These are phyloP conservation scores for Trialeurodes vaporariorum DNA, from an alignment of 1,140 invertebrate genomes.

Conservation along the genomic window DNA sequence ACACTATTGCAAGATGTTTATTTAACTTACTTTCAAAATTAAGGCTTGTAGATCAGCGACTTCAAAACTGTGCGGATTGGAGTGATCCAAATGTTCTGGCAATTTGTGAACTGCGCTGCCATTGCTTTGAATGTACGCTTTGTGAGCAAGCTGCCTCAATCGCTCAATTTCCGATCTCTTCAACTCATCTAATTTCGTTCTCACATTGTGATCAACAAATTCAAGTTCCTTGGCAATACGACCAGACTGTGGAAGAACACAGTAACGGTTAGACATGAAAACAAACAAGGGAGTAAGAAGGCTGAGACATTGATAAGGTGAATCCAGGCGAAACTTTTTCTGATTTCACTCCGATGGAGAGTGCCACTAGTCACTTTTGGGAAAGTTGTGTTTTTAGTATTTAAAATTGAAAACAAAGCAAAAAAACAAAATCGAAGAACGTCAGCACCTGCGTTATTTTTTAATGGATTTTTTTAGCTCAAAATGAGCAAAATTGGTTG, in stretches of 20 bases:
- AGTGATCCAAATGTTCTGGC: conserved; percentile 70
- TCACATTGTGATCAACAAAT: conserved; percentile 75
- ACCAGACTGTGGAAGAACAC: conserved; percentile 51
- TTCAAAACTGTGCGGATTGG: conserved; percentile 88
- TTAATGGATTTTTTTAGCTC: too few relatives aligned
- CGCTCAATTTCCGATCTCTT: conserved; percentile 79
- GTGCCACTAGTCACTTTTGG: too few relatives aligned
- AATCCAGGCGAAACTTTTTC: too few relatives aligned
- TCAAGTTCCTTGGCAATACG: conserved; percentile 85
- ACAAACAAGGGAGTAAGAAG: conserved; percentile 6
- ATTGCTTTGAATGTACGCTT: conserved; percentile 55
- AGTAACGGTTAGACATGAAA: conserved; percentile 5
- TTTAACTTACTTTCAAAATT: conserved; percentile 55
- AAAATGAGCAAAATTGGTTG: too few relatives aligned
- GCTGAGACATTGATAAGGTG: background rate
- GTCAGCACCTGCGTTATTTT: too few relatives aligned
- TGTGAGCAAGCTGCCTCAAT: conserved; percentile 53
- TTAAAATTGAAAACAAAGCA: too few relatives aligned
- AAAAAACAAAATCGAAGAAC: too few relatives aligned
- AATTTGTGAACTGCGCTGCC: conserved; percentile 47
- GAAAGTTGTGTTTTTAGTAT: too few relatives aligned
- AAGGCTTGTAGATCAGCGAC: conserved; percentile 88
- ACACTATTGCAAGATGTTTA: too few relatives aligned
- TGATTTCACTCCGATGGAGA: too few relatives aligned
- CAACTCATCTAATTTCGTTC: conserved; percentile 82